Evolutionary conservation across 2,113 vertebrate genomes (phyloP).

Genomic region (Brachyhypopomus occidentalis): DNA sequence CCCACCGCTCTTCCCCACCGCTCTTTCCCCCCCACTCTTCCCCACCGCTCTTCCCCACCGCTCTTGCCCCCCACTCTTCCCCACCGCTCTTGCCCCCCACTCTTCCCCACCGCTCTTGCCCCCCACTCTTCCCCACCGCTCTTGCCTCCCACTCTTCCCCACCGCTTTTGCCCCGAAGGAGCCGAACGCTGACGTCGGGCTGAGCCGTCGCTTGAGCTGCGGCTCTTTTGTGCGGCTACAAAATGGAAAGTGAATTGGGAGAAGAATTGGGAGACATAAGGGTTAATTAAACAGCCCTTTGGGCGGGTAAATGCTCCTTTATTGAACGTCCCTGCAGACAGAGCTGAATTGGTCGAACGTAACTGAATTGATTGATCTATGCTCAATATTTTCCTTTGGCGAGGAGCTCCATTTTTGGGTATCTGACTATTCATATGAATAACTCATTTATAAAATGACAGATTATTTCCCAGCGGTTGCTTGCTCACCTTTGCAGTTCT

Average conservation of each 20-base stretch:
- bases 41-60: too few relatives aligned
- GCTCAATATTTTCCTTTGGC: background rate
- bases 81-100: too few relatives aligned
- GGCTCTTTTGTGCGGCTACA: background rate
- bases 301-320: conserved; percentile 11
- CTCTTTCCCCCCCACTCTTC: too few relatives aligned
- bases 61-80: too few relatives aligned
- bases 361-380: background rate
- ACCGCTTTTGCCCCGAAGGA: background rate
- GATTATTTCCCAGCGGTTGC: background rate
- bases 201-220: background rate
- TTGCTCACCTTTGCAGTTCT: background rate
- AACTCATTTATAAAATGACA: conserved; percentile 4
- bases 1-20: too few relatives aligned
- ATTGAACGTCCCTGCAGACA: conserved; percentile 22
- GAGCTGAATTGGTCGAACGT: background rate
- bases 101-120: too few relatives aligned
- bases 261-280: conserved; percentile 26
- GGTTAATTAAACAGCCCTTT: conserved; percentile 32
- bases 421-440: conserved; percentile 4
- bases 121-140: too few relatives aligned
- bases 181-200: conserved; percentile 1
- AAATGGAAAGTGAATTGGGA: background rate
- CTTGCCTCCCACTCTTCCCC: too few relatives aligned
- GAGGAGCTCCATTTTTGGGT: conserved; percentile 4